These are phyloP conservation scores for Nephrotoma guestfalica DNA, from an alignment of 2,888 invertebrate species.

Conservation along the genomic window DNA sequence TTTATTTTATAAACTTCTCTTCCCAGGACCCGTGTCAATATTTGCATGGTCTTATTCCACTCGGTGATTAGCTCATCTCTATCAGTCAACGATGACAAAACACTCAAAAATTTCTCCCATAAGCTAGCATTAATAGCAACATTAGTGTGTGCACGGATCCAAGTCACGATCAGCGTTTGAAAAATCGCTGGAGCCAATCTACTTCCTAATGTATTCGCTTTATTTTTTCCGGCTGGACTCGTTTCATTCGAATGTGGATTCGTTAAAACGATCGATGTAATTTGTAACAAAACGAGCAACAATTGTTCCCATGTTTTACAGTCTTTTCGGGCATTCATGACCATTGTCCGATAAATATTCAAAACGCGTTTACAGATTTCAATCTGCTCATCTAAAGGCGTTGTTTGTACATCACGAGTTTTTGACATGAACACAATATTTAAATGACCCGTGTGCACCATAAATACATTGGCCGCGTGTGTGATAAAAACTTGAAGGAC, in stretches of 20 bases:
- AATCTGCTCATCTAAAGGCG: constrained; percentile 78
- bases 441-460: constrained; percentile 38
- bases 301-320: constrained; percentile 87
- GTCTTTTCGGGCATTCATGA: constrained; percentile 92
- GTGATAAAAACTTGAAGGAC: constrained; percentile 59
- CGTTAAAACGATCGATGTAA: constrained; percentile 77
- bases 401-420: constrained; percentile 42
- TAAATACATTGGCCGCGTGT: constrained; percentile 89
- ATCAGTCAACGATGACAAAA: constrained; percentile 74
- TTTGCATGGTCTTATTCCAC: constrained; percentile 98
- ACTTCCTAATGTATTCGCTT: constrained; percentile 44
- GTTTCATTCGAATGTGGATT: constrained; percentile 41
- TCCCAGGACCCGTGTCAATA: constrained; percentile 84
- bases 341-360: constrained; percentile 92
- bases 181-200: constrained; percentile 74
- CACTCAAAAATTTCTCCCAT: constrained; percentile 86
- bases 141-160: constrained; percentile 95
- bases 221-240: constrained; percentile 56
- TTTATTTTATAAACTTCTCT: constrained; percentile 91
- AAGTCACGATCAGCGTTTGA: constrained; percentile 91
- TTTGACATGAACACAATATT: constrained; percentile 41
- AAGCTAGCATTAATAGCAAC: constrained; percentile 76
- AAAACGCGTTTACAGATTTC: constrained; percentile 92
- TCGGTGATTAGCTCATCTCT: constrained; percentile 92
- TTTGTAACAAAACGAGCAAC: constrained; percentile 71